Evolutionary conservation across 1,140 invertebrate species (phyloP).

Genomic region (Aphidius gifuensis): DNA sequence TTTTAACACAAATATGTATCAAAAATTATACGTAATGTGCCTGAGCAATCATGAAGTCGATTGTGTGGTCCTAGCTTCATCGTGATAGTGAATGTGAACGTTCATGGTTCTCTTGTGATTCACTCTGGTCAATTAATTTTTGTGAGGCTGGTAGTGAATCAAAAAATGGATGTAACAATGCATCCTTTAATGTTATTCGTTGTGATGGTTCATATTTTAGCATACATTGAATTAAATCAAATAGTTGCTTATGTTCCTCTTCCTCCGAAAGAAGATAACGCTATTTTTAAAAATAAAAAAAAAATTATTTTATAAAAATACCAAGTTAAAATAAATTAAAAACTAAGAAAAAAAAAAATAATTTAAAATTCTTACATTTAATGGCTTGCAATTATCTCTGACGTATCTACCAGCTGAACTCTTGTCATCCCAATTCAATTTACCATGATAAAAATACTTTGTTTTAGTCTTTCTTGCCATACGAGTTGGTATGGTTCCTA

Average conservation of each 20-base stretch:
- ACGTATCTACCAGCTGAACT: slow-evolving; percentile 94
- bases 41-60: slow-evolving; percentile 43
- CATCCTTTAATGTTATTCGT: slow-evolving; percentile 84
- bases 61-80: slow-evolving; percentile 58
- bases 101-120: slow-evolving; percentile 55
- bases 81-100: slow-evolving; percentile 63
- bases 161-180: slow-evolving; percentile 92
- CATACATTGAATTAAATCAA: slow-evolving; percentile 94
- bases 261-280: slow-evolving; percentile 87
- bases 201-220: slow-evolving; percentile 93
- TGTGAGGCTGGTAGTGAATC: slow-evolving; percentile 75
- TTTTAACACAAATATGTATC: slow-evolving; percentile 8
- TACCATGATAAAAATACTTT: slow-evolving; percentile 93
- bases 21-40: slow-evolving; percentile 35
- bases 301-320: slow-evolving; percentile 11
- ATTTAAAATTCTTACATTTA: slow-evolving; percentile 69
- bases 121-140: slow-evolving; percentile 62
- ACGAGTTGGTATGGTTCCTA: slow-evolving; percentile 92
- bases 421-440: slow-evolving; percentile 93
- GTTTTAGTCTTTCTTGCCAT: slow-evolving; percentile 97
- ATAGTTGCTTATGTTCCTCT: slow-evolving; percentile 87
- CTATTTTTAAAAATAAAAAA: slow-evolving; percentile 57
- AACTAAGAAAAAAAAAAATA: slow-evolving; percentile 7
- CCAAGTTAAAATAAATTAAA: slow-evolving; percentile 2
- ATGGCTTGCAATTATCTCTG: slow-evolving; percentile 95